A percentile compares a stretch with the other conserved stretches of the same genome.
phyloP scores from a whole-genome alignment of 2,888 invertebrate genomes.

The Anticlea derivata region DNA sequence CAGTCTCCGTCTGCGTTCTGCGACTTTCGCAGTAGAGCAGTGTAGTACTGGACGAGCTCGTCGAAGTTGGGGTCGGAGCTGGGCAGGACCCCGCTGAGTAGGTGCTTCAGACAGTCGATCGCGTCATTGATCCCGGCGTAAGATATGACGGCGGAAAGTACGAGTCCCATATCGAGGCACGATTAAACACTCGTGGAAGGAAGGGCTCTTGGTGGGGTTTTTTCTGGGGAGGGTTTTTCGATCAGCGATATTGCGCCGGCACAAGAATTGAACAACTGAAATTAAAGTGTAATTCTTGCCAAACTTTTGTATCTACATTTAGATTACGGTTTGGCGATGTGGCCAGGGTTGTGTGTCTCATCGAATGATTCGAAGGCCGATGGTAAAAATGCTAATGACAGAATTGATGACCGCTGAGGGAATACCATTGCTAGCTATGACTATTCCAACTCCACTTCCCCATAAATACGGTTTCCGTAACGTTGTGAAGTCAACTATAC shows the following conservation, averaged over 20 bases:
- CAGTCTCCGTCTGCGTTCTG: constrained; percentile 63
- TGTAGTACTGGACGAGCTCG: constrained; percentile 71
- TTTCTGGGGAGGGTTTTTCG: constrained; percentile 51
- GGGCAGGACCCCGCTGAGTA: constrained; percentile 74
- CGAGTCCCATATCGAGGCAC: constrained; percentile 85
- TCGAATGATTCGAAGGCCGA: constrained; percentile 56
- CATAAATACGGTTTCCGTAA: not conserved
- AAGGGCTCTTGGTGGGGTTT: constrained; percentile 48
- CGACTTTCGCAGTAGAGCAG: constrained; percentile 59
- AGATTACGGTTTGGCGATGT: constrained; percentile 76
- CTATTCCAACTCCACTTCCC: too few relatives aligned
- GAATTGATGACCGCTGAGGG: constrained; percentile 35
- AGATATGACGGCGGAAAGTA: constrained; percentile 89
- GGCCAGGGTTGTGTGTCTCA: constrained; percentile 55
- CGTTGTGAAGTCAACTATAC: not conserved
- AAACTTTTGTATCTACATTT: constrained; percentile 78
- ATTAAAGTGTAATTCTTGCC: constrained; percentile 81
- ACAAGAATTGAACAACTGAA: constrained; percentile 83
- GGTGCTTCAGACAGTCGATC: constrained; percentile 81
- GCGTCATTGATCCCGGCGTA: constrained; percentile 90
- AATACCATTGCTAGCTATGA: constrained; percentile 30
- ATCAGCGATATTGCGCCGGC: constrained; percentile 73
- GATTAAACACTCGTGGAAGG: constrained; percentile 51
- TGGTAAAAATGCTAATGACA: constrained; percentile 45
- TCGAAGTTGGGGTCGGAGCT: constrained; percentile 66